Evolutionary conservation across 1,140 invertebrate genomes (phyloP), one percentile per base, ranked within the genome.

Genomic region (Venturia canescens): DNA sequence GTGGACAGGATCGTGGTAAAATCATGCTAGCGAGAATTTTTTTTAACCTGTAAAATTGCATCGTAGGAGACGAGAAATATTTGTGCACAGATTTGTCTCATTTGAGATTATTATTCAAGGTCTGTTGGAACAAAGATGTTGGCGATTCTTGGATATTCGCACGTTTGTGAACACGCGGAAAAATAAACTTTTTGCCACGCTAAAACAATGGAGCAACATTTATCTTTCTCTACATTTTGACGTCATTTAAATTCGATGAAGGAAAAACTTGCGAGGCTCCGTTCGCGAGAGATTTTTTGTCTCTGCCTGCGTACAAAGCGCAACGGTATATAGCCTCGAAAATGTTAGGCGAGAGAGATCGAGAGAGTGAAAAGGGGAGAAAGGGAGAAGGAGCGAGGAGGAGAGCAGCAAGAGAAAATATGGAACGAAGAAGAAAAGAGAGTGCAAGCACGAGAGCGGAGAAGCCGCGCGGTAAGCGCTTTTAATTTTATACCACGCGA

Each of bases 361-460:
- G 50, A n/a, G 16, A n/a, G 50, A 6, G 18, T 15, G 50, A n/a
- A 21, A 53, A 18, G 13, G n/a, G 11, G 50, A 44, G 50, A 53
- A 18, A n/a, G n/a, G n/a, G 50, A 53, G 50, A 53, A 18, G n/a
- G n/a, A 16, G 18, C 38, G 13, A 4, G 48, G 48, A 50, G 48
- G 18, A 50, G 48, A 13, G 4, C 15, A 50, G 48, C 11, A 1
- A 50, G 48, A 18, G 11, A 50, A 50, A 50, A 50, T 50, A 50
- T 18, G 48, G 15, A 18, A 50, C 13, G 15, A 1, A 50, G 48
- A 53, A 18, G 5, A 18, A 18, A 9, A 18, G 50, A 18, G 50
- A 53, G 18, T n/a, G 50, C 86, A 83, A 86, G 88, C 85, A 85
- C 81, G 86, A 79, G 81, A 79, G 78, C 67, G 80, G 67, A 71